phyloP scores from a whole-genome alignment of 2,113 vertebrate genomes.

The Aegithalos caudatus region DNA sequence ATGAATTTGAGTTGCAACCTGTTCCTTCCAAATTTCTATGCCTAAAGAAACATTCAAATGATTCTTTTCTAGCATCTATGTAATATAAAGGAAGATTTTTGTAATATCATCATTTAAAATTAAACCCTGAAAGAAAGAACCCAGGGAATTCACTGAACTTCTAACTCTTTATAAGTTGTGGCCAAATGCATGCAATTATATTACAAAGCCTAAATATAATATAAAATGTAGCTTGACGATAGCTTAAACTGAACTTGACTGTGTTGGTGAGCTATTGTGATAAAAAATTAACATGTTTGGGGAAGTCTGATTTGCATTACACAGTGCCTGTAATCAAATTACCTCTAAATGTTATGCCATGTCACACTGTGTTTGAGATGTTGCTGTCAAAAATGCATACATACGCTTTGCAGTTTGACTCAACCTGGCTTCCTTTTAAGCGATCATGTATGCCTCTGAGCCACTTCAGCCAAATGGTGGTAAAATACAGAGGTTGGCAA shows the following conservation, averaged over 20 bases:
- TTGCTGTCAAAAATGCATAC: conserved; percentile 43
- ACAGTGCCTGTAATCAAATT: conserved; percentile 64
- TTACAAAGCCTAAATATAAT: background rate
- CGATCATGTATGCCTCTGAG: conserved; percentile 37
- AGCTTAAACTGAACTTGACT: background rate
- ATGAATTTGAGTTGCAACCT: background rate
- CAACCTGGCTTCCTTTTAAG: conserved; percentile 39
- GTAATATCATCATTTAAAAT: background rate
- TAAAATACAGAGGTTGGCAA: conserved; percentile 63
- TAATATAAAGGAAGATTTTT: background rate
- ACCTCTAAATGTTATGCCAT: conserved; percentile 43
- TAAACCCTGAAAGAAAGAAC: background rate
- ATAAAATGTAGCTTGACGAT: background rate
- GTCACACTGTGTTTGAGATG: conserved; percentile 44
- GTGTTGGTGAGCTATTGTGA: conserved; percentile 9
- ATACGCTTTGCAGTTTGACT: conserved; percentile 32
- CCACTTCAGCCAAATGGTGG: conserved; percentile 63
- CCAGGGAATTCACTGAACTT: background rate
- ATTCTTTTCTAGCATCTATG: background rate
- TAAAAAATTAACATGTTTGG: conserved; percentile 31
- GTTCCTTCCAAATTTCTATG: background rate
- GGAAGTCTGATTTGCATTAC: conserved; percentile 62
- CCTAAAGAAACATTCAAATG: background rate
- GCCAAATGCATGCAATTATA: background rate
- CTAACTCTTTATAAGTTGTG: background rate